Evolutionary conservation across 2,888 invertebrate species (phyloP).

Genomic region (Itoplectis maculator): DNA sequence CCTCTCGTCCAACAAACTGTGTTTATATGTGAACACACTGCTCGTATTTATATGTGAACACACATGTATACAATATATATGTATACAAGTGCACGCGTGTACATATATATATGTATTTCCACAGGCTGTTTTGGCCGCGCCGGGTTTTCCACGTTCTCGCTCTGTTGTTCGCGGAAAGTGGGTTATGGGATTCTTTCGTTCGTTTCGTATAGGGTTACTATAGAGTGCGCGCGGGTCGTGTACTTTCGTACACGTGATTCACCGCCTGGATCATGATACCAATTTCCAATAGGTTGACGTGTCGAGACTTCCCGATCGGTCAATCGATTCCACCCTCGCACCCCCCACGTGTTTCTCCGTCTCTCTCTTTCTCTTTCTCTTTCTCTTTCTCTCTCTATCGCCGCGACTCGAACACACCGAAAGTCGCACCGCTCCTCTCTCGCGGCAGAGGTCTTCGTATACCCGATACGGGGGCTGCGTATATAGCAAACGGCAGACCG

Average conservation of each 20-base stretch:
- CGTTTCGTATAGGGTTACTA: constrained; percentile 25
- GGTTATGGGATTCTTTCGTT: constrained; percentile 60
- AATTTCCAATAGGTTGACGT: constrained; percentile 63
- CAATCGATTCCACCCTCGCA: constrained; percentile 54
- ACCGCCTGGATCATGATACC: constrained; percentile 61
- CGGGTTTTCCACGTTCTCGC: neutral
- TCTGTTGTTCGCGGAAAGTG: constrained; percentile 57
- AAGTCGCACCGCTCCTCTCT: constrained; percentile 4
- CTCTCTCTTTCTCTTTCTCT: neutral
- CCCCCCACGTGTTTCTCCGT: constrained; percentile 10
- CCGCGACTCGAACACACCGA: neutral
- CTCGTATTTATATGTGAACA: neutral
- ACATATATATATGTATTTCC: neutral
- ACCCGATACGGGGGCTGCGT: constrained; percentile 10
- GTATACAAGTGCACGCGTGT: no score
- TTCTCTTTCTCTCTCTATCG: constrained; percentile 22
- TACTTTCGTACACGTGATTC: constrained; percentile 54
- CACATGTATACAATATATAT: no score
- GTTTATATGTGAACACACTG: neutral
- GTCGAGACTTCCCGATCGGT: constrained; percentile 61
- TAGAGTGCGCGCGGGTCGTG: constrained; percentile 3
- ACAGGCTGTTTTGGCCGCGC: neutral
- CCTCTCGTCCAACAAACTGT: neutral
- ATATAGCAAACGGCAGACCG: constrained; percentile 2
- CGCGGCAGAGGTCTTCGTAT: neutral